Evolutionary conservation across 2,797 vertebrate species (phyloP).

Genomic region (Monodelphis domestica): DNA sequence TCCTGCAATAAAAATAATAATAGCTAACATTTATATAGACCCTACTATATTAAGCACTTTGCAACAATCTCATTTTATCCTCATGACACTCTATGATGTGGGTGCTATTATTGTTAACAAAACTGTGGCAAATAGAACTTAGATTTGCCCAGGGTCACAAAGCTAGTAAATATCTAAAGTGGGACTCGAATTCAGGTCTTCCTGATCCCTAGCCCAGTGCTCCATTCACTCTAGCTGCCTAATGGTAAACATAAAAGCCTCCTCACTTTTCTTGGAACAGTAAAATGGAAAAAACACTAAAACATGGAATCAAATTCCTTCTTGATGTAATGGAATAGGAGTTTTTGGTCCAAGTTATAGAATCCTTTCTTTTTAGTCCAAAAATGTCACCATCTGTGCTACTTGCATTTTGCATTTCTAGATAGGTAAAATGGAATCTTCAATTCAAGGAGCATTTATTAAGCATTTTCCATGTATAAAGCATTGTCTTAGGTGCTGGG

Average conservation of each 20-base stretch:
- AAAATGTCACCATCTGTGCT: constrained; percentile 39
- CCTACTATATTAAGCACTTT: neutral
- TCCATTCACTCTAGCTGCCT: neutral
- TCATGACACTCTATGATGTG: neutral
- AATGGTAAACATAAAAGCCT: constrained; percentile 29
- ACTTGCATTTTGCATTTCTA: constrained; percentile 31
- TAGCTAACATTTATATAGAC: neutral
- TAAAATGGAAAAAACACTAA: constrained; percentile 44
- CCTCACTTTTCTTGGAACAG: neutral
- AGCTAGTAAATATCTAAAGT: neutral
- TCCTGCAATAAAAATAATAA: neutral
- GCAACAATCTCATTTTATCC: neutral
- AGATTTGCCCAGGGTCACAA: neutral
- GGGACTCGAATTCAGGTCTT: neutral
- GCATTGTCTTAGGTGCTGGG: neutral
- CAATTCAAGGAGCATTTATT: constrained; percentile 16
- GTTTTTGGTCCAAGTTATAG: constrained; percentile 38
- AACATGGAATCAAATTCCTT: constrained; percentile 5
- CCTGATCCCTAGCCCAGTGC: neutral
- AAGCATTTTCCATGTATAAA: neutral
- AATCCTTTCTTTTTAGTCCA: constrained; percentile 25
- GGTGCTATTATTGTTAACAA: neutral
- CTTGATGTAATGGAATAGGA: neutral
- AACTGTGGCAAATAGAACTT: neutral
- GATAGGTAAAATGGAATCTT: constrained; percentile 20